Evolutionary conservation across 2,113 vertebrate genomes (phyloP).

Genomic region (Lophotis ruficrista): DNA sequence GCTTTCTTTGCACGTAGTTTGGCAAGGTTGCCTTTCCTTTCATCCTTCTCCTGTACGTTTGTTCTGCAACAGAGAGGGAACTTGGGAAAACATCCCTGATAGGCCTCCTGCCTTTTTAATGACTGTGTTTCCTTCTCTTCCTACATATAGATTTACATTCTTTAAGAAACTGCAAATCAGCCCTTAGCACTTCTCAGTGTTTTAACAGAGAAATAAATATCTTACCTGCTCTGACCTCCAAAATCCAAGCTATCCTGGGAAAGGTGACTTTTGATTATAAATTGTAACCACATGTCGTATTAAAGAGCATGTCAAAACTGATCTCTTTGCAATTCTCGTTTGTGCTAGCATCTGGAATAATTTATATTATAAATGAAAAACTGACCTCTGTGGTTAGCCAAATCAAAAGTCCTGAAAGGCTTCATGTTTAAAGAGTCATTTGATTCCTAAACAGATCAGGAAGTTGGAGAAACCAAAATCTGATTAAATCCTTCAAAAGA

Average conservation of each 20-base stretch:
- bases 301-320: constrained; percentile 8
- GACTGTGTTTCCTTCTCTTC: neutral
- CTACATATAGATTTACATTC: neutral
- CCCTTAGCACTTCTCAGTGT: neutral
- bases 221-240: constrained; percentile 17
- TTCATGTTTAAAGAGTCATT: neutral
- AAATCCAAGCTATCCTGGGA: neutral
- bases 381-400: constrained; percentile 29
- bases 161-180: neutral
- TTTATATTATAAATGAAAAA: constrained; percentile 53
- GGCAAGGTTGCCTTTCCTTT: neutral
- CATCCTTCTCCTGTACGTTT: neutral
- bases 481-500: neutral
- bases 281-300: constrained; percentile 15
- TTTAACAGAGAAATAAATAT: neutral
- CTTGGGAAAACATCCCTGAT: neutral
- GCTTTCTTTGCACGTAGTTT: neutral
- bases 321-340: constrained; percentile 14
- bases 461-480: constrained; percentile 2
- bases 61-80: neutral
- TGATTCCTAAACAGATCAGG: constrained; percentile 16
- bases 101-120: neutral
- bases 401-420: neutral
- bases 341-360: constrained; percentile 34
- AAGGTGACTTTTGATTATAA: constrained; percentile 3